Evolutionary conservation across 2,113 vertebrate genomes (phyloP).

Genomic region (Thunnus maccoyii): DNA sequence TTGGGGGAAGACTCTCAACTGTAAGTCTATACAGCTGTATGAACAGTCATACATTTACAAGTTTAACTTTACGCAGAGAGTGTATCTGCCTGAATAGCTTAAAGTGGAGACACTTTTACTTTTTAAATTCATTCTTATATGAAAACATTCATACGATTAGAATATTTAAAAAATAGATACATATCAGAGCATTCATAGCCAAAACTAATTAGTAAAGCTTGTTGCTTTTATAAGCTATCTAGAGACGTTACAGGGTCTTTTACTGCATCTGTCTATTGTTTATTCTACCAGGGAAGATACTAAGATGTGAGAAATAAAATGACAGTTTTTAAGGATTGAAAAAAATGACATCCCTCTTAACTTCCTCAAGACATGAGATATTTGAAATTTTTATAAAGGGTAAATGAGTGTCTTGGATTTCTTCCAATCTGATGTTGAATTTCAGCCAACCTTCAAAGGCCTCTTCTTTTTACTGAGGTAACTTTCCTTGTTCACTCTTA

Average conservation of each 20-base stretch:
- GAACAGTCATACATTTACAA: neutral
- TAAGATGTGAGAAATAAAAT: neutral
- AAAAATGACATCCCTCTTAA: no score
- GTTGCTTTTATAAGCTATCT: neutral
- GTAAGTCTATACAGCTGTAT: conserved; percentile 12
- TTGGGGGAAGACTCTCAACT: conserved; percentile 2
- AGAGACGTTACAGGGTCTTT: neutral
- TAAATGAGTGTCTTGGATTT: neutral
- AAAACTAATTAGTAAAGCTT: neutral
- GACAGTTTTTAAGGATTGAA: no score
- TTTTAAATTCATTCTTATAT: neutral
- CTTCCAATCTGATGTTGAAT: neutral
- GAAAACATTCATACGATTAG: neutral
- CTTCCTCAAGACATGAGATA: neutral
- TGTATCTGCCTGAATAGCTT: neutral
- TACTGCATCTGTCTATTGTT: neutral
- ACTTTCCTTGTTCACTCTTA: conserved; percentile 8
- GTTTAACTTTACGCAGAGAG: neutral
- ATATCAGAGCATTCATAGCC: no score
- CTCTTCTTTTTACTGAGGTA: neutral
- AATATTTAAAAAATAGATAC: no score
- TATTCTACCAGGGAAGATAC: neutral
- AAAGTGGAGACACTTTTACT: neutral
- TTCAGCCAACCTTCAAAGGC: neutral
- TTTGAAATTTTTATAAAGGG: neutral